phyloP scores from a whole-genome alignment of 1,140 invertebrate genomes.

The Caenorhabditis tropicalis region DNA sequence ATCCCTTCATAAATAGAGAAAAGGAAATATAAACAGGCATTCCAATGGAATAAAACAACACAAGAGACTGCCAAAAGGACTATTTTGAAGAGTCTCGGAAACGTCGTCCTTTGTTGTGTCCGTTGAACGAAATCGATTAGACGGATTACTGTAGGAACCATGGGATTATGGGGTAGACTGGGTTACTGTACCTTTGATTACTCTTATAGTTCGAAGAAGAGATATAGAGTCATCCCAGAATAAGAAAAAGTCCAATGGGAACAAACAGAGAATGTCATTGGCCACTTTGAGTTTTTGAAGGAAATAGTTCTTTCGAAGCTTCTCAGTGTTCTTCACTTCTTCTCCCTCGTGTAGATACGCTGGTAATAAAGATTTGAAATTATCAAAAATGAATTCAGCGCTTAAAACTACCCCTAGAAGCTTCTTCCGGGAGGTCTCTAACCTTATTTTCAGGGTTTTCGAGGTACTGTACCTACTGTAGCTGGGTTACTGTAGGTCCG shows the following conservation, averaged over 20 bases:
- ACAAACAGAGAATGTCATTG: conserved; percentile 37
- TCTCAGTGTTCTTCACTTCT: neutral
- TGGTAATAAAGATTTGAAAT: too few relatives aligned
- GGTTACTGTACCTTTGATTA: conserved; percentile 43
- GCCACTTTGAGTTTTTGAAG: neutral
- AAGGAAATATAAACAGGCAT: conserved; percentile 48
- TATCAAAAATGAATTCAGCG: too few relatives aligned
- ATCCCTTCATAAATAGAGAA: conserved; percentile 45
- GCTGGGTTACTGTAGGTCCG: too few relatives aligned
- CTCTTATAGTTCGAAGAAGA: conserved; percentile 21
- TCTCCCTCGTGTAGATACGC: conserved; percentile 2
- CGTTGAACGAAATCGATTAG: conserved; percentile 7
- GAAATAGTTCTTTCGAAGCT: conserved; percentile 3
- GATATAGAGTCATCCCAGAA: conserved; percentile 19
- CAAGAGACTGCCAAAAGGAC: conserved; percentile 6
- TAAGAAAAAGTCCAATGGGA: conserved; percentile 47
- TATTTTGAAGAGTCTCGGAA: neutral
- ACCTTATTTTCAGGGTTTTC: neutral
- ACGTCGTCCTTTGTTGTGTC: neutral
- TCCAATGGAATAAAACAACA: conserved; percentile 50
- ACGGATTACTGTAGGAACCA: neutral
- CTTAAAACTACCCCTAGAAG: too few relatives aligned
- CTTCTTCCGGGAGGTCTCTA: neutral
- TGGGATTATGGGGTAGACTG: neutral
- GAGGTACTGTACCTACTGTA: too few relatives aligned